phyloP scores from a whole-genome alignment of 2,797 vertebrate species.

The Dromococcyx pavoninus region DNA sequence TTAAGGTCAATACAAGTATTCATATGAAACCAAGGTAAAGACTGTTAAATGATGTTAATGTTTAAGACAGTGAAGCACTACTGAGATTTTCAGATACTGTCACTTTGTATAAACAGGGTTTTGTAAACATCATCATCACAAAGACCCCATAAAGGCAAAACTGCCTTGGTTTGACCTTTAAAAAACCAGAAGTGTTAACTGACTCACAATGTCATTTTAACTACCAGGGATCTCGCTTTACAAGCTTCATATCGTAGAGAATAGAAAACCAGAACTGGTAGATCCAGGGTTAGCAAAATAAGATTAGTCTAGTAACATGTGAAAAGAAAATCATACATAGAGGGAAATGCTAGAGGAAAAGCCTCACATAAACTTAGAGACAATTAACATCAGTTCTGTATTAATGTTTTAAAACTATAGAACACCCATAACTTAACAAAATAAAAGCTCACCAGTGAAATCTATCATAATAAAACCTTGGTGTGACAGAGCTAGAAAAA shows the following conservation, averaged over 20 bases:
- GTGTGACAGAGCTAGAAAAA: not conserved
- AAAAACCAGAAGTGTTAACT: not conserved
- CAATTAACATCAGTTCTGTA: not conserved
- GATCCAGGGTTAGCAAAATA: not conserved
- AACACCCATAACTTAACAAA: not conserved
- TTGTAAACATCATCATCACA: not conserved
- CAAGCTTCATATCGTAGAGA: not conserved
- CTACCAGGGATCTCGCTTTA: not conserved
- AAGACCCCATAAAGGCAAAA: not conserved
- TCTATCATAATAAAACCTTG: not conserved
- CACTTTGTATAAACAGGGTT: not conserved
- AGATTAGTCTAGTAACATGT: not conserved
- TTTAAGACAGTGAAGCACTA: not conserved
- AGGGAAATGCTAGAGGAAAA: not conserved
- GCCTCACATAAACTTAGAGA: not conserved
- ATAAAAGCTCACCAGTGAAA: not conserved
- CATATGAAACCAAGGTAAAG: not conserved
- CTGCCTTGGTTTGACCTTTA: not conserved
- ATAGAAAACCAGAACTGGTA: not conserved
- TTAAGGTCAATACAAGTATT: not conserved
- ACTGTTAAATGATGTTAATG: not conserved
- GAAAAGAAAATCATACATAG: not conserved
- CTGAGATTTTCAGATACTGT: not conserved
- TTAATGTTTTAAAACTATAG: not conserved
- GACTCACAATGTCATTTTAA: not conserved